Percentiles rank a stretch among this genome's conserved stretches.
Evolutionary conservation across 1,140 invertebrate genomes (phyloP).

Genomic region (Drosophila sturtevanti): DNA sequence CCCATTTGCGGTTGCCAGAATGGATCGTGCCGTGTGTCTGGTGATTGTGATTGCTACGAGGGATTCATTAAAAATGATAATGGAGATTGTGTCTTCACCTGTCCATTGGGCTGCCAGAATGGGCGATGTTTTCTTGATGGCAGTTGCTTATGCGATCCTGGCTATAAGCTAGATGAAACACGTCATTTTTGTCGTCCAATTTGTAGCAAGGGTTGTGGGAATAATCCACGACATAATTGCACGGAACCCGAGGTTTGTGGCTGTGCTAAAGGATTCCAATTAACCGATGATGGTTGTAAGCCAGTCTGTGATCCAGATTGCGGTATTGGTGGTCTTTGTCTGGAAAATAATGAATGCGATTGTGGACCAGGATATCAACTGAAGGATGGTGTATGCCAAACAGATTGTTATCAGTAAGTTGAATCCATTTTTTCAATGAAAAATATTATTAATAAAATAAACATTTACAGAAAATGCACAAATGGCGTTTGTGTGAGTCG

Average conservation of each 20-base stretch:
- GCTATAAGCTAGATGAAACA: conserved; percentile 85
- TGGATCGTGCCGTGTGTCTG: conserved; percentile 84
- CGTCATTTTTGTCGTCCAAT: conserved; percentile 82
- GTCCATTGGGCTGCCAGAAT: conserved; percentile 79
- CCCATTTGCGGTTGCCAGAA: conserved; percentile 85
- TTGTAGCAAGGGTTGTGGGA: conserved; percentile 82
- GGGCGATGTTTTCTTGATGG: conserved; percentile 83
- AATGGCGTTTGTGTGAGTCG: conserved; percentile 73
- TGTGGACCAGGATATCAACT: conserved; percentile 60
- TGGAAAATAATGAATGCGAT: conserved; percentile 62
- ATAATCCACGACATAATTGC: conserved; percentile 68
- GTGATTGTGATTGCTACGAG: conserved; percentile 84
- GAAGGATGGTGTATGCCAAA: conserved; percentile 70
- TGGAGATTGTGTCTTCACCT: conserved; percentile 75
- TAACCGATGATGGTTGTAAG: conserved; percentile 66
- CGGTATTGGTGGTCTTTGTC: conserved; percentile 67
- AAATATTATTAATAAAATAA: neutral
- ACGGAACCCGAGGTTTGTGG: conserved; percentile 74
- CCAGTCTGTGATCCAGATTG: conserved; percentile 76
- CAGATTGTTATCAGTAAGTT: conserved; percentile 78
- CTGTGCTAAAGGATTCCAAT: conserved; percentile 70
- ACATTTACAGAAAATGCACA: conserved; percentile 59
- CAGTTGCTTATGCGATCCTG: conserved; percentile 86
- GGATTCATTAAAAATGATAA: conserved; percentile 84
- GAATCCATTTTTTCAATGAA: neutral